These are phyloP conservation scores for Colius striatus DNA, from an alignment of 2,113 vertebrate species.

Conservation along the genomic window DNA sequence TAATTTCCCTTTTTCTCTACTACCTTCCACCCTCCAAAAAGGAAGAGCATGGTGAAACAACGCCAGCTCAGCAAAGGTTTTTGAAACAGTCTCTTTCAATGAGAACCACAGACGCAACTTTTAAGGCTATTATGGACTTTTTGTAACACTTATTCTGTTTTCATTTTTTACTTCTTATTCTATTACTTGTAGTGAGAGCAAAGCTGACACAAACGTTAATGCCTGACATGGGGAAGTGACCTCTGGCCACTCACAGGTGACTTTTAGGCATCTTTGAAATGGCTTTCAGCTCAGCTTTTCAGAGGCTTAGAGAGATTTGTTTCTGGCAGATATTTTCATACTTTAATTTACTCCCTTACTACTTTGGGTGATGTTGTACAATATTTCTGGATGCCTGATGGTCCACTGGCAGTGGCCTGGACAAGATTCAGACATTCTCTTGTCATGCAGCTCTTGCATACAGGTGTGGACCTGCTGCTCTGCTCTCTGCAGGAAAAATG, in stretches of 20 bases:
- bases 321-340: not conserved
- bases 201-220: not conserved
- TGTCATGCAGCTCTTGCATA: accelerated
- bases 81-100: not conserved
- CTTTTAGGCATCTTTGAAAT: not conserved
- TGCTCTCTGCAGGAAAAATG: not conserved
- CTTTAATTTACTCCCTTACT: not conserved
- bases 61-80: conserved; percentile 21
- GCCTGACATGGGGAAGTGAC: not conserved
- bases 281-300: not conserved
- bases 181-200: not conserved
- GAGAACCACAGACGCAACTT: not conserved
- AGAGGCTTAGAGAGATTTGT: not conserved
- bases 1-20: not conserved
- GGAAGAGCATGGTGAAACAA: conserved; percentile 1
- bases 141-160: not conserved
- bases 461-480: not conserved
- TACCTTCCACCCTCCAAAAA: not conserved
- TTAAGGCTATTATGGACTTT: not conserved
- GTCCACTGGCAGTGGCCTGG: not conserved
- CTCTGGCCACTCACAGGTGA: not conserved
- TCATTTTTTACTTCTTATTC: not conserved
- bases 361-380: not conserved
- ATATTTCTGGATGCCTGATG: not conserved
- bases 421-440: not conserved